phyloP scores from a whole-genome alignment of 1,140 invertebrate genomes.

The Agrypnia vestita region DNA sequence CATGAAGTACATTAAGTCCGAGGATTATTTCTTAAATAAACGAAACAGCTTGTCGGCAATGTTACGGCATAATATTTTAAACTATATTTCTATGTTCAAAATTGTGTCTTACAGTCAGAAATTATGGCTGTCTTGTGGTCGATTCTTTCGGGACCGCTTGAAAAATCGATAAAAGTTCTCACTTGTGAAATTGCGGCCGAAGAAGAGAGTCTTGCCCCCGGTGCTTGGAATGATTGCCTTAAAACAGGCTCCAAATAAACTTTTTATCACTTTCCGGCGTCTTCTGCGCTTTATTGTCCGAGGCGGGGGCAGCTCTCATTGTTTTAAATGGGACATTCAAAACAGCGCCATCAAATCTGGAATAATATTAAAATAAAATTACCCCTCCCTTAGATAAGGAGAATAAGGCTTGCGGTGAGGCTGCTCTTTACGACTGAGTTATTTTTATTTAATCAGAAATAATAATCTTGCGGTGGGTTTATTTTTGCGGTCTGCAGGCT shows the following conservation, averaged over 20 bases:
- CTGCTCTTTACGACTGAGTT: conserved; percentile 18
- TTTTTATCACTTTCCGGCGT: conserved; percentile 34
- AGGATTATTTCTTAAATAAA: too few species aligned
- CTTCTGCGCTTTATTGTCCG: conserved; percentile 29
- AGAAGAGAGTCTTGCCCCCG: background rate
- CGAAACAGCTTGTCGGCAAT: too few species aligned
- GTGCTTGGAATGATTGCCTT: conserved; percentile 21
- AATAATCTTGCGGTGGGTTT: too few species aligned
- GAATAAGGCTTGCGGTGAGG: background rate
- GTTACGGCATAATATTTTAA: too few species aligned
- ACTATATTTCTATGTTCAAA: too few species aligned
- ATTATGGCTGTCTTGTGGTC: too few species aligned
- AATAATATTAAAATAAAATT: conserved; percentile 45
- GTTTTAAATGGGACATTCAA: conserved; percentile 38
- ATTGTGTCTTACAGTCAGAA: too few species aligned
- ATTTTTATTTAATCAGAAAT: conserved; percentile 35
- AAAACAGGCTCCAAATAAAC: conserved; percentile 35
- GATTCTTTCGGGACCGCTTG: too few species aligned
- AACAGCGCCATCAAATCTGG: conserved; percentile 40
- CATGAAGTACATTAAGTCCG: too few species aligned
- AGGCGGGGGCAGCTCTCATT: conserved; percentile 26
- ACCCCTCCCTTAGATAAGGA: background rate
- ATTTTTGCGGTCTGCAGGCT: too few species aligned
- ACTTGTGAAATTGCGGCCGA: too few species aligned
- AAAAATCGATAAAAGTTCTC: too few species aligned